Percentiles rank a stretch among this genome's conserved stretches.
These are phyloP conservation scores for Marisa cornuarietis DNA, from an alignment of 1,140 invertebrate species.

Conservation along the genomic window DNA sequence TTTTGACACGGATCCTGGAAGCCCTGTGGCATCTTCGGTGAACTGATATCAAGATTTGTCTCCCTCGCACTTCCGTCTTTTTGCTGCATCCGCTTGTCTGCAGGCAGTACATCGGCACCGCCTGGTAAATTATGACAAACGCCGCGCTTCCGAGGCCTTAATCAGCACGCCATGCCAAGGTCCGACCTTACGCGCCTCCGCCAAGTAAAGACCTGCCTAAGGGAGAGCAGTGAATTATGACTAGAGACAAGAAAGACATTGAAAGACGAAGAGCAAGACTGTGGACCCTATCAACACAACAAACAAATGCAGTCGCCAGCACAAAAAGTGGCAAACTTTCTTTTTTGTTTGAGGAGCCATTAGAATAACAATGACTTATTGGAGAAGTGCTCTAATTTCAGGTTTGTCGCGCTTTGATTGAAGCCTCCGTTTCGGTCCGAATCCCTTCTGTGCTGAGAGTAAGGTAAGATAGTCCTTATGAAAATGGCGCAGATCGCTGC, in stretches of 20 bases:
- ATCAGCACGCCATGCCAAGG: slow-evolving; percentile 13
- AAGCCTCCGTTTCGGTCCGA: no score
- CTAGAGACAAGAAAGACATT: slow-evolving; percentile 13
- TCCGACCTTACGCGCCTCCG: slow-evolving; percentile 20
- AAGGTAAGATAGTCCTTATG: no score
- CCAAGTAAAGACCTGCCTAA: slow-evolving; percentile 10
- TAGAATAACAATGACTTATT: no score
- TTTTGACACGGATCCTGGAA: neutral
- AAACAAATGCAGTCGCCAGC: no score
- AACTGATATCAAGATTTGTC: slow-evolving; percentile 9
- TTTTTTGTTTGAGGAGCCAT: no score
- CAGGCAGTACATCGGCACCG: neutral
- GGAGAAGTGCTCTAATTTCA: no score
- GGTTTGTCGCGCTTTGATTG: no score
- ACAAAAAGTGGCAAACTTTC: no score
- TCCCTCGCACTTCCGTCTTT: neutral
- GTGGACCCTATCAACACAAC: no score
- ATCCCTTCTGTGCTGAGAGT: no score
- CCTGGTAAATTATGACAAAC: slow-evolving; percentile 22
- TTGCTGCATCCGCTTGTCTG: slow-evolving; percentile 20
- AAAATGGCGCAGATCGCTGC: no score
- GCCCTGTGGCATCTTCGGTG: neutral
- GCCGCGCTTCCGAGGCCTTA: neutral
- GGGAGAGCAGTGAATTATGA: slow-evolving; percentile 10
- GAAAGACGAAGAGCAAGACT: no score